Evolutionary conservation across 2,888 invertebrate genomes (phyloP), one percentile per base, ranked within the genome.

Genomic region (Trachelus troglodyta): DNA sequence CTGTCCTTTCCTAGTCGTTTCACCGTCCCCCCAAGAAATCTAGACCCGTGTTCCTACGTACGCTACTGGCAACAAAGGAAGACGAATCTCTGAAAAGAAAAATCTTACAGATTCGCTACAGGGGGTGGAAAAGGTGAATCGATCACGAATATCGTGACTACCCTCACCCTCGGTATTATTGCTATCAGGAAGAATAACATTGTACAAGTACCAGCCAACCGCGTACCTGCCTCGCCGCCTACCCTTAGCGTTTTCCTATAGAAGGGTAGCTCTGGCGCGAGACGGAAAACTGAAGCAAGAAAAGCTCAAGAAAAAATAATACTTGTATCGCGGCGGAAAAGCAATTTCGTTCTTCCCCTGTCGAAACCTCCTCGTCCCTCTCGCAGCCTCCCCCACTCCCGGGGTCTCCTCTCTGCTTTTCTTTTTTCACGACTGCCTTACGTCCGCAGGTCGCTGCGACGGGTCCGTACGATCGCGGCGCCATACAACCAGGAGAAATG

Each of bases 261-360:
- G 85, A 86, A 85, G 83, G 83, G 82, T 78, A 56, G 56, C 56
- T 56, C 56, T 2, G 56, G 2, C 23, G 56, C 9, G 23, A 23
- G 56, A 56, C 56, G 23, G 56, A 56, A 23, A 56, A 23, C 23
- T 9, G 56, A 56, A 4, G 40, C 12, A 15, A 40, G 40, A 15
- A 34, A 34, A 56, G 84, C 79, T 76, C 82, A 79, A 81, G 84
- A 83, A 86, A 87, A 88, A 88, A 88, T 85, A 87, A 88, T 85
- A 85, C 84, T 81, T 82, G 81, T 77, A 80, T 79, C 77, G 81
- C 82, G 81, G 80, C 80, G 83, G 81, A 85, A 85, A 87, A 86
- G 85, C 86, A 87, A 88, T 88, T 88, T 84, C 83, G 75, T 69
- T 74, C 35, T 80, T 79, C 78, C 79, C 76, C 79, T 78, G 78